phyloP scores from a whole-genome alignment of 2,113 vertebrate species.

The Solea solea region DNA sequence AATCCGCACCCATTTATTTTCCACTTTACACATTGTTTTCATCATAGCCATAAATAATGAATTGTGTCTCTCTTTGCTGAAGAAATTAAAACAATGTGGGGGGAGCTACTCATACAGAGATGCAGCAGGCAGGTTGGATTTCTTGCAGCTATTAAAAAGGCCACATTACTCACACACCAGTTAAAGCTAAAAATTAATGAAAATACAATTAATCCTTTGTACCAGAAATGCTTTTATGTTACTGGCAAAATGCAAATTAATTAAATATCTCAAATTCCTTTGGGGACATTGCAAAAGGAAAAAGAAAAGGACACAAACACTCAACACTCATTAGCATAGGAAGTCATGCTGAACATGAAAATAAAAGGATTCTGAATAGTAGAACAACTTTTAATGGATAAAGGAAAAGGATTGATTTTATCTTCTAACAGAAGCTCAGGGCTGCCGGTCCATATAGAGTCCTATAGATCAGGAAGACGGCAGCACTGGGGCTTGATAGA shows the following conservation, averaged over 20 bases:
- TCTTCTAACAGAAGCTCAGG: background rate
- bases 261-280: slow-evolving; percentile 16
- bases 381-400: background rate
- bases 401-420: slow-evolving; percentile 5
- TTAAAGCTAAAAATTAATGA: slow-evolving; percentile 30
- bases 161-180: slow-evolving; percentile 17
- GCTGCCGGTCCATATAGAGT: slow-evolving; percentile 45
- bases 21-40: slow-evolving; percentile 12
- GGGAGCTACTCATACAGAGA: slow-evolving; percentile 19
- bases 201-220: slow-evolving; percentile 26
- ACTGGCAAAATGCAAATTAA: slow-evolving; percentile 30
- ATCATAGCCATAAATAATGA: slow-evolving; percentile 20
- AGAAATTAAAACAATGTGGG: slow-evolving; percentile 21
- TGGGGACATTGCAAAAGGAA: slow-evolving; percentile 7
- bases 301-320: background rate
- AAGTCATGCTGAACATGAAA: slow-evolving; percentile 17
- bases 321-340: background rate
- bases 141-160: slow-evolving; percentile 13
- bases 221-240: slow-evolving; percentile 21
- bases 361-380: background rate
- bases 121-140: background rate
- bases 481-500: slow-evolving; percentile 58
- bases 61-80: slow-evolving; percentile 17
- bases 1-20: background rate
- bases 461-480: slow-evolving; percentile 54